A percentile compares a stretch with the other conserved stretches of the same genome.
These are phyloP conservation scores for Diarsia dahlii DNA, from an alignment of 2,888 invertebrate genomes.

Conservation along the genomic window DNA sequence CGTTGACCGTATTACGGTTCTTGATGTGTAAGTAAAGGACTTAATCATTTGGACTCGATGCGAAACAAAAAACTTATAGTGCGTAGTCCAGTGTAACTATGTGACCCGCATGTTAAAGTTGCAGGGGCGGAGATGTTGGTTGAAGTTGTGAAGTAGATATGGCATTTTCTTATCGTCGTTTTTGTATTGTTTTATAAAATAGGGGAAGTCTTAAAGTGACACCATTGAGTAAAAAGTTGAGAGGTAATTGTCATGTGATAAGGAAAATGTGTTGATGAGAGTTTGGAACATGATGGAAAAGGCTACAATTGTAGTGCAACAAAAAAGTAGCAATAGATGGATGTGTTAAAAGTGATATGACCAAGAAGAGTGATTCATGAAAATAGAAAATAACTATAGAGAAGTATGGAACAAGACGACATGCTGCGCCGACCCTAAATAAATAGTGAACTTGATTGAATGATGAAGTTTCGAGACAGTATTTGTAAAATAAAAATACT, in stretches of 20 bases:
- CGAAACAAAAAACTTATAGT: slow-evolving; percentile 45
- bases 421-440: background rate
- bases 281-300: background rate
- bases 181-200: background rate
- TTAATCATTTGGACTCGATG: slow-evolving; percentile 35
- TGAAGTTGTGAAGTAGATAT: slow-evolving; percentile 12
- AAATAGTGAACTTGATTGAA: background rate
- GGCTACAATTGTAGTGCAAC: background rate
- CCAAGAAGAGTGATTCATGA: background rate
- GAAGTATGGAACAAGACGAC: background rate
- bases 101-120: slow-evolving; percentile 46
- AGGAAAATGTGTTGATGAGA: background rate
- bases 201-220: background rate
- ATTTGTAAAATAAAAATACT: too few species aligned
- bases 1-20: slow-evolving; percentile 35
- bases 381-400: background rate
- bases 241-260: background rate
- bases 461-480: background rate
- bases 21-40: slow-evolving; percentile 13
- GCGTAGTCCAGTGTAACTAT: slow-evolving; percentile 7
- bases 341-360: background rate
- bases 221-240: background rate
- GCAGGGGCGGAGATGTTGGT: background rate
- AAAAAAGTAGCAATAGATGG: background rate
- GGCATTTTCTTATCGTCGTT: background rate